Evolutionary conservation across 2,113 vertebrate species (phyloP), one percentile per base, ranked within the genome.

Genomic region (Hemichromis elongatus): DNA sequence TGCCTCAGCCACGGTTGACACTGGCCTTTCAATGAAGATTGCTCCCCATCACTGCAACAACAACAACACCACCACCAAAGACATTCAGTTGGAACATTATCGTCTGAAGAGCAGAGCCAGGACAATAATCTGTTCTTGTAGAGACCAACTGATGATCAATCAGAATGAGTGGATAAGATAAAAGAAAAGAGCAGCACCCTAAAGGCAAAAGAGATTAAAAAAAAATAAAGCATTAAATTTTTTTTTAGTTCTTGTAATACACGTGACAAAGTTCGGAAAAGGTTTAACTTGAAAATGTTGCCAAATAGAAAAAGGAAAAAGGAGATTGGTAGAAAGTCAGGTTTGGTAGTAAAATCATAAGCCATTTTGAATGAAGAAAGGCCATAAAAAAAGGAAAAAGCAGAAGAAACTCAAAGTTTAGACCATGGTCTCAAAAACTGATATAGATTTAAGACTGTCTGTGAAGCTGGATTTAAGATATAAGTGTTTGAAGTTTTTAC

Each of bases 11-110:
- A 16, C 47, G 16, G 86, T 84, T 78, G 85, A 90, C 83, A 40
- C 90, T 94, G 93, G 94, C 93, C 95, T 94, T 96, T 96, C 88
- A 90, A 81, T 81, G 77, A 84, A 90, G 84, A 89, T 89, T 79
- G 86, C 88, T 92, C 83, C 87, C 79, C 55, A 85, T 78, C 80
- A 84, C 75, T 55, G 14, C 63, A 53, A 85, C 75, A 56, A 84
- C 81, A 84, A 83, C 78, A 35, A 84, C 83, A 88, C 85, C 89
- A 92, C 87, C 85, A 86, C 77, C 63, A 52, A 56, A 75, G 84
- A 37, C 53, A 54, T 92, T 91, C 79, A 83, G 78, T 61, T 73
- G 70, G 82, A 82, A 80, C 80, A 82, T 85, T 82, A 92, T 89
- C 83, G 63, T 89, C 84, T 70, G 52, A 87, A 90, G 84, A 92